Evolutionary conservation across 2,113 vertebrate species (phyloP).

Genomic region (Speoplatyrhinus poulsoni): DNA sequence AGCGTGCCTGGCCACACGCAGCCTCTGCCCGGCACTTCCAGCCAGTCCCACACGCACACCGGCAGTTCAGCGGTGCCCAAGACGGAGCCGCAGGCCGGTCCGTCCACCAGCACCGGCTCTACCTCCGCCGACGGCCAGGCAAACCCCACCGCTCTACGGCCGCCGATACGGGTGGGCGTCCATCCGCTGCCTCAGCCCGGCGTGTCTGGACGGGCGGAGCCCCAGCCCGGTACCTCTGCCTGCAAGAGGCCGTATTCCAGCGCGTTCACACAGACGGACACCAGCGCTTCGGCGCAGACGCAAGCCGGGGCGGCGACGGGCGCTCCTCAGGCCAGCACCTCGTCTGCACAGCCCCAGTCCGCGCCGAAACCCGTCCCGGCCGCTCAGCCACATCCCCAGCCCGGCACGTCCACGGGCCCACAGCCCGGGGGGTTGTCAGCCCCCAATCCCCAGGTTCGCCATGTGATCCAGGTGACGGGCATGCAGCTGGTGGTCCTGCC

Average conservation of each 20-base stretch:
- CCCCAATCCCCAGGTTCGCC: neutral
- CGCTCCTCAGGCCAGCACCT: constrained; percentile 56
- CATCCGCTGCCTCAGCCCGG: constrained; percentile 34
- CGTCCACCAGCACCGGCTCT: constrained; percentile 41
- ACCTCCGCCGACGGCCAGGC: constrained; percentile 54
- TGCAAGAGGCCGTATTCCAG: constrained; percentile 12
- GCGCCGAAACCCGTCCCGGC: constrained; percentile 41
- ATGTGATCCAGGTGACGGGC: constrained; percentile 5
- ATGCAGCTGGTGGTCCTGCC: constrained; percentile 34
- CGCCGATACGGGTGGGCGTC: neutral
- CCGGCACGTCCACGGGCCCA: neutral
- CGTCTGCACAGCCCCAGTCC: constrained; percentile 38
- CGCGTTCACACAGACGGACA: constrained; percentile 6
- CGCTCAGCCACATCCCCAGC: constrained; percentile 11
- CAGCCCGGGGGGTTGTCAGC: neutral
- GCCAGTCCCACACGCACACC: constrained; percentile 23
- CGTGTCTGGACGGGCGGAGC: constrained; percentile 38
- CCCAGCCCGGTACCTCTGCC: constrained; percentile 19
- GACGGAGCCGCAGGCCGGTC: constrained; percentile 28
- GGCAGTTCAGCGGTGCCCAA: constrained; percentile 26
- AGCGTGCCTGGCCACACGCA: neutral
- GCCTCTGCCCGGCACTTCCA: constrained; percentile 7
- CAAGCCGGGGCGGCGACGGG: constrained; percentile 30
- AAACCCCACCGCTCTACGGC: constrained; percentile 8
- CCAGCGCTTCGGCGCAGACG: constrained; percentile 27